These are phyloP conservation scores for Eupeodes luniger DNA, from an alignment of 2,888 invertebrate species.

Conservation along the genomic window DNA sequence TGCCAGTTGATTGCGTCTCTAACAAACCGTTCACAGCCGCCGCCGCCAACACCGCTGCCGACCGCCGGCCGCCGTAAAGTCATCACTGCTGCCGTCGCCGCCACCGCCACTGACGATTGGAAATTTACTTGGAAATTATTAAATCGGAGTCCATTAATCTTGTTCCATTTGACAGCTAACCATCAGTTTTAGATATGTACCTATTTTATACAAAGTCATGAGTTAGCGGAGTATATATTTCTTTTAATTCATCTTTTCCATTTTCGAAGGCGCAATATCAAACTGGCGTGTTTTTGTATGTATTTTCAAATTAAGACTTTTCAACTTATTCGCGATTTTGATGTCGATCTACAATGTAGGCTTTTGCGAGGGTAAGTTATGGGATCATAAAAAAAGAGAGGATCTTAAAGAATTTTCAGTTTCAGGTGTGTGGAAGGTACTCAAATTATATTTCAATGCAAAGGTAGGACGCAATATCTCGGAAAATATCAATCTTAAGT, in stretches of 20 bases:
- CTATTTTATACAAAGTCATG: background rate
- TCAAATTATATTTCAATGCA: no score
- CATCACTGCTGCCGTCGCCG: background rate
- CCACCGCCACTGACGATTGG: constrained; percentile 43
- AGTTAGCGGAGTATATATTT: constrained; percentile 39
- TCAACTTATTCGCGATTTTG: constrained; percentile 10
- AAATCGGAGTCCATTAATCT: constrained; percentile 77
- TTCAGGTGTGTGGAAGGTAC: no score
- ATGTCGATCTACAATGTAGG: background rate
- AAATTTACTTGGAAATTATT: constrained; percentile 68
- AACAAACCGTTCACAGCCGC: constrained; percentile 32
- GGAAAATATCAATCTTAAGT: no score
- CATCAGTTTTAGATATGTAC: constrained; percentile 68
- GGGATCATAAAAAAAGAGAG: background rate
- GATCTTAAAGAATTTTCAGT: no score
- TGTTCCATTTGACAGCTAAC: constrained; percentile 73
- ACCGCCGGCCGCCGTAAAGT: background rate
- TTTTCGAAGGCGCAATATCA: constrained; percentile 1
- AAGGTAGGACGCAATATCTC: no score
- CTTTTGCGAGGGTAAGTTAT: background rate
- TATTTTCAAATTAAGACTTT: constrained; percentile 26
- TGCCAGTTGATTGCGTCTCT: constrained; percentile 48
- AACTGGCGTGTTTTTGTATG: background rate
- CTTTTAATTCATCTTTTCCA: constrained; percentile 28
- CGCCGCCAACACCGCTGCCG: background rate